Evolutionary conservation across 1,140 invertebrate species (phyloP).

Genomic region (Pteromalus puparum): DNA sequence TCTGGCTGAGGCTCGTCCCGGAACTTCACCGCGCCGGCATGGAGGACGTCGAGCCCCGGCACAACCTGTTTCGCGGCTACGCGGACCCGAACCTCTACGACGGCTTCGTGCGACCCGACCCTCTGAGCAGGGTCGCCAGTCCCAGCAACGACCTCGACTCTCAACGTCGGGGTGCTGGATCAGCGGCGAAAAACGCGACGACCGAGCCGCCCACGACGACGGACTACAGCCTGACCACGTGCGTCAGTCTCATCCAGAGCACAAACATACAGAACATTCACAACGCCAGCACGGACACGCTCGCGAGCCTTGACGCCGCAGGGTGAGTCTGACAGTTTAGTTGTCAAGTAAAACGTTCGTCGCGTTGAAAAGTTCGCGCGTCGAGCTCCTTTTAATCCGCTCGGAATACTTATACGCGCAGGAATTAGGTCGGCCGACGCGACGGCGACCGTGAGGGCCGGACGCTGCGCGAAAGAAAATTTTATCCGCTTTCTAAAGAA

Average conservation of each 20-base stretch:
- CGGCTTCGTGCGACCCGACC: constrained; percentile 87
- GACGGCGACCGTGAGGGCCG: too few species aligned
- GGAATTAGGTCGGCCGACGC: too few species aligned
- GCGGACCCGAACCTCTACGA: constrained; percentile 88
- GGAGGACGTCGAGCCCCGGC: constrained; percentile 88
- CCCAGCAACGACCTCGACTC: not conserved
- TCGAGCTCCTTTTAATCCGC: too few species aligned
- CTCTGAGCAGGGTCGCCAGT: constrained; percentile 78
- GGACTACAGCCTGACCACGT: constrained; percentile 74
- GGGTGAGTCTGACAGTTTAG: constrained; percentile 74
- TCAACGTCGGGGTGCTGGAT: not conserved
- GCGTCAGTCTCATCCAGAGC: constrained; percentile 75
- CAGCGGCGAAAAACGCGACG: constrained; percentile 69
- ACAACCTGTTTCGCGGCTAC: constrained; percentile 89
- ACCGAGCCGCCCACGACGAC: constrained; percentile 77
- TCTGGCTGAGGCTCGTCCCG: constrained; percentile 95
- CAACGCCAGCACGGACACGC: constrained; percentile 81
- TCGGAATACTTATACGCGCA: too few species aligned
- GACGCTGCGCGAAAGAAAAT: not conserved
- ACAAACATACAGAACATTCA: constrained; percentile 75
- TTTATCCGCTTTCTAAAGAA: not conserved
- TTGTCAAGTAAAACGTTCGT: too few species aligned
- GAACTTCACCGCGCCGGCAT: constrained; percentile 92
- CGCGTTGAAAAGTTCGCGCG: too few species aligned
- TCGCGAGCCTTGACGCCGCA: constrained; percentile 86